Base-by-base conservation (phyloP, 2,797 vertebrate genomes). In the Parotocinclus haroldoi region DNA sequence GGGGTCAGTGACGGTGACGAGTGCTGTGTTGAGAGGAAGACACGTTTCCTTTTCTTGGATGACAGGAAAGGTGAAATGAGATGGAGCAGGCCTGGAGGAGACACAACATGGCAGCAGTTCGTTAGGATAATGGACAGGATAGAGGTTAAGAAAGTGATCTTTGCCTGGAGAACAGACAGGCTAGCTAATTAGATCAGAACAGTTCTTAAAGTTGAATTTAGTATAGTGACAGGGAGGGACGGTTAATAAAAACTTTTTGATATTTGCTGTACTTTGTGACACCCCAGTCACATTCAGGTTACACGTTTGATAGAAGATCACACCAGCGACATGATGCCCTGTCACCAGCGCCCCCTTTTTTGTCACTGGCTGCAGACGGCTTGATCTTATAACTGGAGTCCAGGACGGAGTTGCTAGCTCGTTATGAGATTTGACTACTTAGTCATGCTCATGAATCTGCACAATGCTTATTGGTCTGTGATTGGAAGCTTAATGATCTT, bases 81-180 rank as follows among this genome's bases (percentile, higher is more conserved):
- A 13, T 60, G 51, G 69, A 66, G 48, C 45, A 67, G 72, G 69
- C 12, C 66, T 42, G 60, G 38, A 59, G 55, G 16, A 63, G 69
- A 64, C 39, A 78, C 63, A 57, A 27, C 27, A 27, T 27, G 27
- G 27, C 27, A 27, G 27, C 58, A 57, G 60, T 42, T 16, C n/a
- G 70, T 50, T 44, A 49, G 58, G 58, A 78, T 58, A 48, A 54
- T 45, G 61, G 55, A 64, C 80, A 74, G 73, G 19, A 14, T 57
- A 49, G 63, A 65, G 75, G 71, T 71, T 69, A 71, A 56, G 19
- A 67, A 68, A 68, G 55, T 76, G 60, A 74, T 65, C 61, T 58
- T 60, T 72, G 55, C 55, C 63, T 69, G 57, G 54, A 36, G 39
- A 53, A 62, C 66, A 59, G 58, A 69, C 7, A 57, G 62, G 46